A percentile compares a stretch with the other conserved stretches of the same genome.
Conservation (phyloP, 2,797 vertebrate species). For the Chanos chanos region DNA sequence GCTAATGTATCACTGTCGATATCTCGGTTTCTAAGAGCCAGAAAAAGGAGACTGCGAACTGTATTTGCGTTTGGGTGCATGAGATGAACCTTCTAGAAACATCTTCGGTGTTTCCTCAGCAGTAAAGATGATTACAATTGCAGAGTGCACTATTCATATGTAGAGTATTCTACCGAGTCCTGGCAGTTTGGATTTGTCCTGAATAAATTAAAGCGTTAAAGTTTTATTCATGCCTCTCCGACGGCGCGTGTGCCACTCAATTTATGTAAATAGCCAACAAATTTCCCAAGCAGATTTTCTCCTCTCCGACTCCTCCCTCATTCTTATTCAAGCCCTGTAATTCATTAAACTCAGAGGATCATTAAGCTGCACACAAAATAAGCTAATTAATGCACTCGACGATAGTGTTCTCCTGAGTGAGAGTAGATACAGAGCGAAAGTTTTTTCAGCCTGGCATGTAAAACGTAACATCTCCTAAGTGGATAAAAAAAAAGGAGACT, state of each 20-base stretch:
- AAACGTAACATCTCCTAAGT: too few relatives aligned
- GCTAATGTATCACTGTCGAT: too few relatives aligned
- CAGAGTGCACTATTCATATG: not conserved
- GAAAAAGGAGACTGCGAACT: too few relatives aligned
- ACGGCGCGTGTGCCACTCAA: slow-evolving; percentile 40
- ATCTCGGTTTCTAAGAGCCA: too few relatives aligned
- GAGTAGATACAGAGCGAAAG: slow-evolving; percentile 4
- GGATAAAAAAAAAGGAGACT: too few relatives aligned
- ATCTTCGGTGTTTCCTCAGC: not conserved
- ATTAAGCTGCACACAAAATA: slow-evolving; percentile 70
- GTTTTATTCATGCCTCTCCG: too few relatives aligned
- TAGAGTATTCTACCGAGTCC: not conserved
- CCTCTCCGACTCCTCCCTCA: slow-evolving; percentile 58
- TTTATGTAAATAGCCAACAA: slow-evolving; percentile 72
- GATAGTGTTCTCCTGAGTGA: slow-evolving; percentile 42
- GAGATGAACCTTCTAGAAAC: not conserved
- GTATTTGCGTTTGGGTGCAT: too few relatives aligned
- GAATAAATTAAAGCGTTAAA: slow-evolving; percentile 62
- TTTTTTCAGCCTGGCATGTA: too few relatives aligned
- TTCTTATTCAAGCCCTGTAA: slow-evolving; percentile 62
- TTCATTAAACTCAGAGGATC: slow-evolving; percentile 70
- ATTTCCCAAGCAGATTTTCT: slow-evolving; percentile 67
- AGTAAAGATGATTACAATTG: not conserved
- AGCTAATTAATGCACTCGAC: slow-evolving; percentile 75
- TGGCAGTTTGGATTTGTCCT: slow-evolving; percentile 40